Evolutionary conservation across 2,797 vertebrate species (phyloP).

Genomic region (Lacerta viridis): DNA sequence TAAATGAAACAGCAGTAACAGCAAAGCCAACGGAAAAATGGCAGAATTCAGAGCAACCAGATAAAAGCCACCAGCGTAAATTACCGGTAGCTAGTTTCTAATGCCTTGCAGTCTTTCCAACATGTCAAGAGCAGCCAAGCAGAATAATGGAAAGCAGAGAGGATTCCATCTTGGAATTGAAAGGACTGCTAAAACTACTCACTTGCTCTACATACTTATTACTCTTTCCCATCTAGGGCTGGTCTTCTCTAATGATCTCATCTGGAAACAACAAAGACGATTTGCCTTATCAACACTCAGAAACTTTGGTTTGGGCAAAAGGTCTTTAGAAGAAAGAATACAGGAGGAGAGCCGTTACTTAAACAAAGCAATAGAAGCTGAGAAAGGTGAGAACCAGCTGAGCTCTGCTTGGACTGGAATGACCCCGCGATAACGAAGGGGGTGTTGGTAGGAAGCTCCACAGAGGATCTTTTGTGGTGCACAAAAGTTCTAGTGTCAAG

Average conservation of each 20-base stretch:
- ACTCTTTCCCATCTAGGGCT: slow-evolving; percentile 57
- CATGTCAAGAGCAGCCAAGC: no score
- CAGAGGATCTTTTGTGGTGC: no score
- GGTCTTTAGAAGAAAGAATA: slow-evolving; percentile 78
- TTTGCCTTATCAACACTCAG: slow-evolving; percentile 78
- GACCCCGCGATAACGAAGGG: no score
- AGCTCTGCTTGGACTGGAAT: no score
- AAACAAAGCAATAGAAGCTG: slow-evolving; percentile 56
- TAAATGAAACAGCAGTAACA: not conserved
- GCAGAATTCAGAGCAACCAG: not conserved
- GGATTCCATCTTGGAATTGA: no score
- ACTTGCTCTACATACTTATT: fast-evolving
- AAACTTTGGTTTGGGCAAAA: slow-evolving; percentile 84
- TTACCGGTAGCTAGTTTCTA: no score
- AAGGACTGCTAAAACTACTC: no score
- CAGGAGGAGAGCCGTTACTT: slow-evolving; percentile 76
- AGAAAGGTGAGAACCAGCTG: slow-evolving; percentile 72
- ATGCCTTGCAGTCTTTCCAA: not conserved
- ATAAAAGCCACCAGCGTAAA: not conserved
- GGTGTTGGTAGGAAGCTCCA: no score
- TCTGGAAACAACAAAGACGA: slow-evolving; percentile 84
- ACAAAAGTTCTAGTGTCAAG: not conserved
- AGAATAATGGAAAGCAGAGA: no score
- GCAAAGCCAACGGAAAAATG: no score
- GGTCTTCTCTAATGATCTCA: slow-evolving; percentile 62